Conservation (phyloP, 2,113 vertebrate species). For the Dipodomys spectabilis region DNA sequence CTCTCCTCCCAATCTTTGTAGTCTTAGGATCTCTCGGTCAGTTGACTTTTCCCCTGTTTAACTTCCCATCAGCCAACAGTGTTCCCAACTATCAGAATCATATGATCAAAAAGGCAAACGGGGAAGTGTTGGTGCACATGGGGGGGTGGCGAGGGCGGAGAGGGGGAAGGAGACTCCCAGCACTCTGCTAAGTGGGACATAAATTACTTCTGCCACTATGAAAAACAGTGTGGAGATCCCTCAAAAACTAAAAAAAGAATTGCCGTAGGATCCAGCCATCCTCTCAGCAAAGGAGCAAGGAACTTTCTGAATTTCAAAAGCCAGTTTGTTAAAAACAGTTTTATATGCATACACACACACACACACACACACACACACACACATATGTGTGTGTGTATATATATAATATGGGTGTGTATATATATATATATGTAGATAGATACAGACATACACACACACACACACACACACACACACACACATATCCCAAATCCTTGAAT, state of each 20-base stretch:
- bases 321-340: background rate
- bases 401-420: no score
- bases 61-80: no score
- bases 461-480: background rate
- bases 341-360: no score
- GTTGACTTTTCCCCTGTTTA: no score
- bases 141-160: background rate
- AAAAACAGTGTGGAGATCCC: background rate
- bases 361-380: no score
- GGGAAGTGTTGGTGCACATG: background rate
- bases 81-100: background rate
- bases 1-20: no score
- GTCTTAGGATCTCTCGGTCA: no score
- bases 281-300: no score
- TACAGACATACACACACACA: background rate
- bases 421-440: no score
- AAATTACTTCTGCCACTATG: background rate
- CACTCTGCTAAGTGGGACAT: background rate
- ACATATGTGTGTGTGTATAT: background rate
- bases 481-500: background rate
- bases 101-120: background rate
- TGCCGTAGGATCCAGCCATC: background rate
- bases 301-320: constrained; percentile 8
- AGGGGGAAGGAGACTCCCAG: background rate
- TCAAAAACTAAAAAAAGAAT: background rate